These are phyloP conservation scores for Atta texana DNA, from an alignment of 1,140 invertebrate genomes.

Conservation along the genomic window DNA sequence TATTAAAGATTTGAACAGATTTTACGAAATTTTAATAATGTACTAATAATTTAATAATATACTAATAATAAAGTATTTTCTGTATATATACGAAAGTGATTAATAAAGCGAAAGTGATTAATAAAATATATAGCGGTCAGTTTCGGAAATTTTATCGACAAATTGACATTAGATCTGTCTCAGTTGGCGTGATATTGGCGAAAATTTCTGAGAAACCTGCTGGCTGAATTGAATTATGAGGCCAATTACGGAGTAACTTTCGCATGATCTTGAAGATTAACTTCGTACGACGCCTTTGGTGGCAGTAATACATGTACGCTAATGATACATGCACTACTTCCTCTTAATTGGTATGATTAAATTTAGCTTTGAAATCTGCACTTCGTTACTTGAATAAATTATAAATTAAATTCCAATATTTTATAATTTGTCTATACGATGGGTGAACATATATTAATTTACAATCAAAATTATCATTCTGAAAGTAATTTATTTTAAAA, in stretches of 20 bases:
- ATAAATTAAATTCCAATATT: not conserved
- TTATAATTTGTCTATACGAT: not conserved
- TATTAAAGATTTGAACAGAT: not conserved
- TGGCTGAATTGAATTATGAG: constrained; percentile 41
- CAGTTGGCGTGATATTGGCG: constrained; percentile 10
- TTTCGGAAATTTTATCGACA: constrained; percentile 31
- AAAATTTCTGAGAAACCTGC: constrained; percentile 46
- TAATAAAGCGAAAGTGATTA: constrained; percentile 13
- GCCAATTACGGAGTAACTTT: constrained; percentile 44
- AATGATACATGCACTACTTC: constrained; percentile 19
- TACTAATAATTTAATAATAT: constrained; percentile 21
- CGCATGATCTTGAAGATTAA: constrained; percentile 18
- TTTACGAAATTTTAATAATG: constrained; percentile 12
- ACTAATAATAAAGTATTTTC: not conserved
- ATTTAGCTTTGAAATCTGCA: not conserved
- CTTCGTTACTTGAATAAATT: not conserved
- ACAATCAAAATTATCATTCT: not conserved
- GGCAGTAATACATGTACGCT: constrained; percentile 11
- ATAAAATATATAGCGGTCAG: constrained; percentile 9
- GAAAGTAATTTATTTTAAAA: constrained; percentile 6
- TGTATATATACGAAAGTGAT: not conserved
- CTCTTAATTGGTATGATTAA: not conserved
- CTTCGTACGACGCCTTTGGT: not conserved
- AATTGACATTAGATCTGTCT: constrained; percentile 20
- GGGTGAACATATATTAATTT: not conserved